Conservation (phyloP, 2,888 invertebrate species). For the Hololepta plana region DNA sequence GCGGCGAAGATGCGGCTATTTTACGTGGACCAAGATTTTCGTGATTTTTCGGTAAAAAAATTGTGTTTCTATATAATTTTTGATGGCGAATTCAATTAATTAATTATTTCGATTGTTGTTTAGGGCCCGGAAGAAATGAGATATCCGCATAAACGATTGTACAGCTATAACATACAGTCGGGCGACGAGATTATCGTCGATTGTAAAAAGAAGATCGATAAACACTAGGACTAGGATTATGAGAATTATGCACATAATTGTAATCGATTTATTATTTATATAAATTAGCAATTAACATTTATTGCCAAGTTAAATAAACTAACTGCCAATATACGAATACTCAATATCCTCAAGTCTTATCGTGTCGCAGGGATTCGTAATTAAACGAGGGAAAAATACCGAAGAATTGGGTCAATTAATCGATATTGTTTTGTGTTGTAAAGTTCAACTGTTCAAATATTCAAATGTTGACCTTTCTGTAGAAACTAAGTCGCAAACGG, state of each 20-base stretch:
- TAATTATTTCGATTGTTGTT: conserved; percentile 12
- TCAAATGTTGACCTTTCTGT: too few species aligned
- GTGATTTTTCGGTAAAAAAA: conserved; percentile 29
- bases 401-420: too few species aligned
- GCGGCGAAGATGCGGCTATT: conserved; percentile 74
- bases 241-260: not conserved
- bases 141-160: conserved; percentile 73
- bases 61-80: not conserved
- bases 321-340: conserved; percentile 7
- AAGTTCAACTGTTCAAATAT: too few species aligned
- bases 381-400: too few species aligned
- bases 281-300: not conserved
- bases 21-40: conserved; percentile 68
- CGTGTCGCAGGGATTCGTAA: too few species aligned
- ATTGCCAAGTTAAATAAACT: too few species aligned
- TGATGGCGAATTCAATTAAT: not conserved
- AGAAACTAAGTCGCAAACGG: too few species aligned
- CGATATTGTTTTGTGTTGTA: too few species aligned
- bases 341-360: too few species aligned
- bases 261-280: conserved; percentile 1
- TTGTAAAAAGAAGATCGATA: conserved; percentile 39
- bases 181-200: conserved; percentile 86
- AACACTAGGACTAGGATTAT: too few species aligned
- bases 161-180: conserved; percentile 76
- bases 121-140: conserved; percentile 80